Evolutionary conservation across 2,113 vertebrate species (phyloP).

Genomic region (Nycticebus coucang): DNA sequence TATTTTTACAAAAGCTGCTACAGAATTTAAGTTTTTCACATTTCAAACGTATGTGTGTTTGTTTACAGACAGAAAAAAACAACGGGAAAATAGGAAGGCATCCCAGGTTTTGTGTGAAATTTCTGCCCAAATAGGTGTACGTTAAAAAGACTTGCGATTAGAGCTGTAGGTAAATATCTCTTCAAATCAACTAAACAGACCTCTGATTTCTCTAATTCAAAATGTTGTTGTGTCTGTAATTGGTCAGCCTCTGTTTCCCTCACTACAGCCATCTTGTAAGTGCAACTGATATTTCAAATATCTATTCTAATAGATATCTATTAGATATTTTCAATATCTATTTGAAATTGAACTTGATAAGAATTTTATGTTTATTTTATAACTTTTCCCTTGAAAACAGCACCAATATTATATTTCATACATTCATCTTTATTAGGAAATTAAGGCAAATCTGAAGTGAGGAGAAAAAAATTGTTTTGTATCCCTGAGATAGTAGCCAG

Average conservation of each 20-base stretch:
- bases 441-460: not conserved
- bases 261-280: not conserved
- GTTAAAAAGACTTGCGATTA: not conserved
- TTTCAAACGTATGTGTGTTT: constrained; percentile 70
- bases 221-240: not conserved
- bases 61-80: constrained; percentile 66
- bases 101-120: constrained; percentile 64
- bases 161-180: not conserved
- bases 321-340: not conserved
- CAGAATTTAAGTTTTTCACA: constrained; percentile 55
- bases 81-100: constrained; percentile 67
- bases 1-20: constrained; percentile 70
- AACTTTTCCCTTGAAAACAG: constrained; percentile 18
- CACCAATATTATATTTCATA: not conserved
- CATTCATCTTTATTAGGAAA: not conserved
- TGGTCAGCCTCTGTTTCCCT: not conserved
- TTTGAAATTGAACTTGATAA: constrained; percentile 32
- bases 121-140: constrained; percentile 42
- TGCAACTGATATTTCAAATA: not conserved
- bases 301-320: too few relatives aligned
- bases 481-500: not conserved
- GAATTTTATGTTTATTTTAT: constrained; percentile 10
- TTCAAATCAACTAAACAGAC: not conserved
- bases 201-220: not conserved
- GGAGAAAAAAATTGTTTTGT: not conserved